Evolutionary conservation across 2,797 vertebrate species (phyloP), one percentile per base, ranked within the genome.

Genomic region (Staurois parvus): DNA sequence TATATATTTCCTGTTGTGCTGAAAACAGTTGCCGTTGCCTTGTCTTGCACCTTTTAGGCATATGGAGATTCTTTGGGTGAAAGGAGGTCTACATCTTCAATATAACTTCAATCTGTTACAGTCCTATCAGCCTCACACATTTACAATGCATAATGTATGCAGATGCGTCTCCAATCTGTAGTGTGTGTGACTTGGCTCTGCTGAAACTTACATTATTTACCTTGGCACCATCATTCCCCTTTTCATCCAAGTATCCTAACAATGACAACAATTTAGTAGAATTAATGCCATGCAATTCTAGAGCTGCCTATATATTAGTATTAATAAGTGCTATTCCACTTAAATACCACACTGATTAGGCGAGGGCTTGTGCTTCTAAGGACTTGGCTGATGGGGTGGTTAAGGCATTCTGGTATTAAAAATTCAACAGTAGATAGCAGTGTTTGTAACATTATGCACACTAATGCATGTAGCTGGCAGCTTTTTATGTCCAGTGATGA

Each of bases 221-320:
- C 29, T 70, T 81, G 45, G 68, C 69, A 72, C 29, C 56, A 19
- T 29, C 19, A 29, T 10, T 3, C 45, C 2, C 5, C 2, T 17
- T 52, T 72, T 32, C 21, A 29, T 81, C 79, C 79, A 81, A 72
- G 9, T 28, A 81, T 40, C 48, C 79, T n/a, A 72, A n/a, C 24
- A 67, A 37, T 72, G 21, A 72, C 32, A 72, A 72, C 21, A n/a
- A 26, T 59, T 59, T 9, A 59, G 21, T 37, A 24, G 68, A 70
- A 32, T 37, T 24, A 70, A 70, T 34, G 19, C 68, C 17, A 70
- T 17, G 68, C 68, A 32, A 34, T n/a, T 11, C 68, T 3, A 13
- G 19, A 70, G 68, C 30, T 5, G 30, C 11, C 68, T 70, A 59
- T 0, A 4, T 24, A 7, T 59, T 59, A 59, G 19, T 59, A 24